A percentile compares a stretch with the other conserved stretches of the same genome.
Conservation (phyloP, 2,888 invertebrate species). For the Drosophila conformis region DNA sequence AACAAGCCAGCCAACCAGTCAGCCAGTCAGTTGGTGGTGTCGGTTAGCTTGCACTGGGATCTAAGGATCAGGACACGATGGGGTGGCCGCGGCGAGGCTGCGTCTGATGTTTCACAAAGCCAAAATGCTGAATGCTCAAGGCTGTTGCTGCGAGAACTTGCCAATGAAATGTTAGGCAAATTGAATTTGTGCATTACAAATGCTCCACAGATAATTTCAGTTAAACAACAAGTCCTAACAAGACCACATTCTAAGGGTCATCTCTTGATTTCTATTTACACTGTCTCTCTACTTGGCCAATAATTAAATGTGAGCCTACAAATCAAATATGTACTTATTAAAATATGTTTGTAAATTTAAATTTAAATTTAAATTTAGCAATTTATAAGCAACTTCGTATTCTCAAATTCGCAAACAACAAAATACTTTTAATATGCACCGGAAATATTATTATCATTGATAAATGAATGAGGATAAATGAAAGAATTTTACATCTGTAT, state of each 20-base stretch:
- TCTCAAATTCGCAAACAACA: not conserved
- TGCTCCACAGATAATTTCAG: constrained; percentile 68
- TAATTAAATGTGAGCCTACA: not conserved
- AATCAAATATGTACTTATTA: not conserved
- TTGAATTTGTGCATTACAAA: constrained; percentile 75
- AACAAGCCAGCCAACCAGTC: constrained; percentile 29
- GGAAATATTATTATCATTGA: not conserved
- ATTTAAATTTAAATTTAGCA: not conserved
- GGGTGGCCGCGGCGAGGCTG: not conserved
- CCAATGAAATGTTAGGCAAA: constrained; percentile 76
- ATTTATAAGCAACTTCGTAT: not conserved
- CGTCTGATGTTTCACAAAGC: constrained; percentile 55
- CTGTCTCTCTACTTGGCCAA: not conserved
- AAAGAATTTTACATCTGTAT: not conserved
- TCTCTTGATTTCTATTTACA: constrained; percentile 5
- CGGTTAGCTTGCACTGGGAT: constrained; percentile 33
- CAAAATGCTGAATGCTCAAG: constrained; percentile 41
- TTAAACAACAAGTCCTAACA: constrained; percentile 44
- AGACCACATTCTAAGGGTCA: constrained; percentile 24
- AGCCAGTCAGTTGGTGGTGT: constrained; percentile 40
- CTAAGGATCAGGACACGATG: constrained; percentile 16
- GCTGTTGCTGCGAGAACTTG: constrained; percentile 61
- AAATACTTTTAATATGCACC: not conserved
- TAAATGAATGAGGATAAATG: not conserved
- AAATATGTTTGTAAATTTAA: not conserved